Evolutionary conservation across 2,113 vertebrate genomes (phyloP), one percentile per base, ranked within the genome.

Genomic region (Saguinus imperator): DNA sequence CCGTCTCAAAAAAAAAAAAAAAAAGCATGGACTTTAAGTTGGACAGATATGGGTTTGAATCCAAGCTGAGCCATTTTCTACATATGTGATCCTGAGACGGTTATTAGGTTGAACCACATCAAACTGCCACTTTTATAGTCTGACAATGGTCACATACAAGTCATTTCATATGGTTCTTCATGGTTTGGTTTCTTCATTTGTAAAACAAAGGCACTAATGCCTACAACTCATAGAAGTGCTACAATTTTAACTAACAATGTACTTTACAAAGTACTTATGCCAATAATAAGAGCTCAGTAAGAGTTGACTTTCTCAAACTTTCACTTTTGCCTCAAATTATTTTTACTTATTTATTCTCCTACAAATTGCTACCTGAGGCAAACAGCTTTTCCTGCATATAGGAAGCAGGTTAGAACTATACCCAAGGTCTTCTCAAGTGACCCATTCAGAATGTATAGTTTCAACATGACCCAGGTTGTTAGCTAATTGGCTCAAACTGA

Each of bases 121-220:
- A 94, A 93, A 92, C 37, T 85, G 77, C 61, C 50, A 87, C 94
- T 82, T 94, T 37, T 55, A 20, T 40, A 72, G 57, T 89, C 89
- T 73, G 29, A 81, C 29, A 81, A 45, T 48, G n/a, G n/a, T 83
- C 93, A 97, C 58, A 92, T 73, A 57, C 21, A 92, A 94, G 48
- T 82, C 85, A 96, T 72, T 90, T 87, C 79, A 84, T 16, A 94
- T n/a, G 52, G 52, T 84, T 96, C 50, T 45, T 95, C 77, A 17
- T 10, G 55, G 45, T 90, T 95, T 92, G 86, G 66, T 66, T 94
- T 91, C 55, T 25, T 94, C 55, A 64, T 68, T 58, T 61, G 64
- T 45, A 95, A 94, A 87, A 92, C n/a, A 85, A 93, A 48, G 27
- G 35, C 72, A 81, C 29, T n/a, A 83, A 75, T 40, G 29, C n/a